A percentile compares a stretch with the other conserved stretches of the same genome.
These are phyloP conservation scores for Ips nitidus DNA, from an alignment of 1,140 invertebrate species.

Conservation along the genomic window DNA sequence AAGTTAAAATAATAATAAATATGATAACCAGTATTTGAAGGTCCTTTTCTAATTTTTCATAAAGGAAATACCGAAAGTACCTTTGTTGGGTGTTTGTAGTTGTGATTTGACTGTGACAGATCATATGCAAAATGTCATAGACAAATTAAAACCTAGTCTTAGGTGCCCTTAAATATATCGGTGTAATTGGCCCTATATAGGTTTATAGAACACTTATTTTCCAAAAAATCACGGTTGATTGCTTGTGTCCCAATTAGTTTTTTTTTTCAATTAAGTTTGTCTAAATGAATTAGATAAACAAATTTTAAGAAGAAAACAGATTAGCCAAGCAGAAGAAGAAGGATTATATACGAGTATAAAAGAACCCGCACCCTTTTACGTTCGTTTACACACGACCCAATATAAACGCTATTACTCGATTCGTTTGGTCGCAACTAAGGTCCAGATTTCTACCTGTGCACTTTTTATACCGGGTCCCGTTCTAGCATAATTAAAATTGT, in stretches of 20 bases:
- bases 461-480: constrained; percentile 37
- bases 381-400: constrained; percentile 8
- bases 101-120: too few relatives aligned
- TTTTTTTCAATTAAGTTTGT: not conserved
- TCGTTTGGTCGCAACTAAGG: constrained; percentile 22
- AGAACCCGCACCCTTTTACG: constrained; percentile 11
- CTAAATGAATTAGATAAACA: not conserved
- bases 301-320: constrained; percentile 12
- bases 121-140: too few relatives aligned
- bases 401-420: constrained; percentile 10
- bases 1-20: too few relatives aligned
- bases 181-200: too few relatives aligned
- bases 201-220: too few relatives aligned
- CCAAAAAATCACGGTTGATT: too few relatives aligned
- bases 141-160: too few relatives aligned
- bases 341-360: constrained; percentile 14
- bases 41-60: too few relatives aligned
- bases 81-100: too few relatives aligned
- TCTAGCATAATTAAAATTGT: constrained; percentile 43
- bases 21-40: too few relatives aligned
- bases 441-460: constrained; percentile 38
- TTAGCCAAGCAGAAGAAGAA: constrained; percentile 12
- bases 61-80: too few relatives aligned
- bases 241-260: not conserved
- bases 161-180: too few relatives aligned